Percentiles rank a stretch among this genome's conserved stretches.
These are phyloP conservation scores for Diorhabda elongata DNA, from an alignment of 1,140 invertebrate species.

Conservation along the genomic window DNA sequence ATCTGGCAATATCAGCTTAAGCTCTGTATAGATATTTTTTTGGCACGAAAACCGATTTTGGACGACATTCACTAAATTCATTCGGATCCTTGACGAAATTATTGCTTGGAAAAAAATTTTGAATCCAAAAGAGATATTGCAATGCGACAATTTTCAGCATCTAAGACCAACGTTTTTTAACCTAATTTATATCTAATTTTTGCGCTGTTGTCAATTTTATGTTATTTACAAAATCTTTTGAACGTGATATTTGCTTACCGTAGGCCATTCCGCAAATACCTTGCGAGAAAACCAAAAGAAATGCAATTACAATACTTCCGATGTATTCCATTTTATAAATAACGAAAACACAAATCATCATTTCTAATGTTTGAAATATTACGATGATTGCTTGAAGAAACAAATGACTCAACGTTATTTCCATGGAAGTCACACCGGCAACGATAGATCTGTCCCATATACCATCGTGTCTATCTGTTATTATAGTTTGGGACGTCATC, in stretches of 20 bases:
- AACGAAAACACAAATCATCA: constrained; percentile 53
- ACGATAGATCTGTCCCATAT: constrained; percentile 72
- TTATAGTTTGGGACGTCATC: constrained; percentile 73
- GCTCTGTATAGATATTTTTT: no score
- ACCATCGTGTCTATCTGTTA: constrained; percentile 76
- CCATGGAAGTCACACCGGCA: constrained; percentile 57
- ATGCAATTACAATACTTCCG: constrained; percentile 45
- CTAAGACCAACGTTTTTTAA: no score
- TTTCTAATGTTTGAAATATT: constrained; percentile 52
- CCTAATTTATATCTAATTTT: no score
- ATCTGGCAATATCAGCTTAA: no score
- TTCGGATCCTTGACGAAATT: no score
- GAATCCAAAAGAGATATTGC: no score
- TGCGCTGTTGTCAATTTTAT: no score
- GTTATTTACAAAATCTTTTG: background rate
- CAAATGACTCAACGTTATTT: constrained; percentile 67
- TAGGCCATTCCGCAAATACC: constrained; percentile 55
- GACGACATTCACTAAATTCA: no score
- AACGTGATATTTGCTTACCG: constrained; percentile 34
- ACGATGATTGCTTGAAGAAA: constrained; percentile 69
- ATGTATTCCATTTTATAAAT: constrained; percentile 47
- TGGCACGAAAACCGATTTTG: no score
- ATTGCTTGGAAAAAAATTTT: no score
- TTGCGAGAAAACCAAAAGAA: constrained; percentile 39
- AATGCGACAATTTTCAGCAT: no score